Evolutionary conservation across 1,140 invertebrate species (phyloP), one percentile per base, ranked within the genome.

Genomic region (Leptinotarsa texana): DNA sequence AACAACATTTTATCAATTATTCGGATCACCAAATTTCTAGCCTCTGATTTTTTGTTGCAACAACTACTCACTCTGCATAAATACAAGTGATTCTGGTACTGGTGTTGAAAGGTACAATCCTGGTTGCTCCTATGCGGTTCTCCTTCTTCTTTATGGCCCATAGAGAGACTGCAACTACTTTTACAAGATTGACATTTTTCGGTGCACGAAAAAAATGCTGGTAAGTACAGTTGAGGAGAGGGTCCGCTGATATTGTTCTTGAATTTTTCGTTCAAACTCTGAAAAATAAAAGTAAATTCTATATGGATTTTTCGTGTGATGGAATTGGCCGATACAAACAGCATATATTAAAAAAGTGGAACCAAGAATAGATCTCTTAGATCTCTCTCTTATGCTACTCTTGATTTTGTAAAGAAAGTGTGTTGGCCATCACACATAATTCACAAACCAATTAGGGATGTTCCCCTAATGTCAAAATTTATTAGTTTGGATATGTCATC

Each of bases 121-220:
- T 75, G 79, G 62, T 84, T 78, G 78, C 86, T 89, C 13, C 70
- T 82, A 85, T 95, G 93, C 15, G 89, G 86, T 72, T 90, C 87
- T 15, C 89, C 90, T 75, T 94, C 92, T n/a, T 87, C 87, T 68
- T 89, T 81, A 83, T 96, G 94, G 70, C 94, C 94, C 92, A 94
- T 94, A 69, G 92, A 93, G 57, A 89, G 88, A 72, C 84, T 86
- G 83, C 94, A 96, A n/a, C 91, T 87, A 69, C 83, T 85, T 82
- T 88, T 88, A 86, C 94, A 96, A 42, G 93, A 92, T 49, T 92
- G 85, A 84, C 94, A 96, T 75, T 89, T 89, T 1, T 88, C 85
- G 13, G 89, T 87, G 83, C 94, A 96, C 0, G 93, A 93, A 80
- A 95, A 95, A 86, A 94, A 94, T 82, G 94, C 90, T 79, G 94